phyloP scores from a whole-genome alignment of 2,797 vertebrate species.

The Mormyrops attenuatus region DNA sequence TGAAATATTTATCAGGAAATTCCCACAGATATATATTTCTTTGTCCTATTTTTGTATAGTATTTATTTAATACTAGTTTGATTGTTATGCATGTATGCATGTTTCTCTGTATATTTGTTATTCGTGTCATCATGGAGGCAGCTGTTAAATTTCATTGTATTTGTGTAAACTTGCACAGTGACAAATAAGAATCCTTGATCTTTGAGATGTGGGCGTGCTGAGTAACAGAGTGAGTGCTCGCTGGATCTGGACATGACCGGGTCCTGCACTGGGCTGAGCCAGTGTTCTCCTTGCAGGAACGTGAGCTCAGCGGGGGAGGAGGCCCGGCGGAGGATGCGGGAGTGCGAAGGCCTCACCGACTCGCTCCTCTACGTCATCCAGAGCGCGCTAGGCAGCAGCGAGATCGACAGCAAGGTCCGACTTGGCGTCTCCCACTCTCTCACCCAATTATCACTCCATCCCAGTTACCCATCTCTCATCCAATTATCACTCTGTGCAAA shows the following conservation, averaged over 20 bases:
- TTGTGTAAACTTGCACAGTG: neutral
- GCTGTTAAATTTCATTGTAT: neutral
- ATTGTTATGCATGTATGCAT: neutral
- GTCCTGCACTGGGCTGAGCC: neutral
- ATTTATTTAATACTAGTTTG: neutral
- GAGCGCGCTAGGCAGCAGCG: conserved; percentile 81
- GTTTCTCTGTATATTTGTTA: neutral
- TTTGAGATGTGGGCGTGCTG: neutral
- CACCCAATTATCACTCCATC: neutral
- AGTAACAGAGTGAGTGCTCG: neutral
- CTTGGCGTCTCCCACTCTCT: neutral
- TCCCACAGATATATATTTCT: neutral
- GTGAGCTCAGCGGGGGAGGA: conserved; percentile 87
- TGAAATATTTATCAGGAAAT: neutral
- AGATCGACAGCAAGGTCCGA: conserved; percentile 88
- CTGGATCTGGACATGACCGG: neutral
- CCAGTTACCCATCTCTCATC: neutral
- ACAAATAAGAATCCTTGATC: neutral
- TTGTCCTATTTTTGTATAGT: neutral
- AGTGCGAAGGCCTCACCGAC: conserved; percentile 82
- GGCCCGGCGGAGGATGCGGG: conserved; percentile 80
- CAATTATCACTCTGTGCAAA: neutral
- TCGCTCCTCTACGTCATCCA: conserved; percentile 82
- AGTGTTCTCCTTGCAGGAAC: conserved; percentile 64
- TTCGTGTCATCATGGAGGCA: neutral